Conservation (phyloP, 1,140 invertebrate species). For the Pseudomyrmex cubaensis region DNA sequence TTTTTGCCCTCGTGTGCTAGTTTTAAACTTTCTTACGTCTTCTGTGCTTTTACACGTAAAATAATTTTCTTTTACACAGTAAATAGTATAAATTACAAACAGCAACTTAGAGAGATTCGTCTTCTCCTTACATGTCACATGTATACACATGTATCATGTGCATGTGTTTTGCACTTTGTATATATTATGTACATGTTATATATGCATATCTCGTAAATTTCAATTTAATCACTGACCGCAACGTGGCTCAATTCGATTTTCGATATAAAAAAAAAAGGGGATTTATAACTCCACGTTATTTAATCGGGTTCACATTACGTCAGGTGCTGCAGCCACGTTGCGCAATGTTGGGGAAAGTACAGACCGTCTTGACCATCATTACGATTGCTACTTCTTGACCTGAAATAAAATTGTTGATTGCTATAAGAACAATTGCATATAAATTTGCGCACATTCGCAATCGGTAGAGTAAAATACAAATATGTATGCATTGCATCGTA, state of each 20-base stretch:
- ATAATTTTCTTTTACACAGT: too few relatives aligned
- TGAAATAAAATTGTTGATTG: constrained; percentile 71
- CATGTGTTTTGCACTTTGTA: too few relatives aligned
- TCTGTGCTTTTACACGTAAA: too few relatives aligned
- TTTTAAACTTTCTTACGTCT: too few relatives aligned
- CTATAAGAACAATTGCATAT: constrained; percentile 24
- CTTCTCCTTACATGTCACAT: too few relatives aligned
- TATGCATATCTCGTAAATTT: neutral
- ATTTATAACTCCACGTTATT: constrained; percentile 74
- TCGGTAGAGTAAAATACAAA: neutral
- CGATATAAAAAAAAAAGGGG: neutral
- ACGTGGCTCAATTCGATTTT: constrained; percentile 31
- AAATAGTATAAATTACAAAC: too few relatives aligned
- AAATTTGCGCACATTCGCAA: neutral
- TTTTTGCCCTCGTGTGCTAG: too few relatives aligned
- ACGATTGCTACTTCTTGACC: constrained; percentile 76
- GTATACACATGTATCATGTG: too few relatives aligned
- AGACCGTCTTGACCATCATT: constrained; percentile 75
- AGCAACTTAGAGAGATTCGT: too few relatives aligned
- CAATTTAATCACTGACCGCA: neutral
- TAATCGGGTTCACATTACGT: constrained; percentile 80
- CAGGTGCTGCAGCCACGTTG: constrained; percentile 72
- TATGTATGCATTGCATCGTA: too few relatives aligned
- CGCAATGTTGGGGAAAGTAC: constrained; percentile 79
- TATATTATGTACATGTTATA: too few relatives aligned